Evolutionary conservation across 2,113 vertebrate species (phyloP).

Genomic region (Solenodon paradoxus): DNA sequence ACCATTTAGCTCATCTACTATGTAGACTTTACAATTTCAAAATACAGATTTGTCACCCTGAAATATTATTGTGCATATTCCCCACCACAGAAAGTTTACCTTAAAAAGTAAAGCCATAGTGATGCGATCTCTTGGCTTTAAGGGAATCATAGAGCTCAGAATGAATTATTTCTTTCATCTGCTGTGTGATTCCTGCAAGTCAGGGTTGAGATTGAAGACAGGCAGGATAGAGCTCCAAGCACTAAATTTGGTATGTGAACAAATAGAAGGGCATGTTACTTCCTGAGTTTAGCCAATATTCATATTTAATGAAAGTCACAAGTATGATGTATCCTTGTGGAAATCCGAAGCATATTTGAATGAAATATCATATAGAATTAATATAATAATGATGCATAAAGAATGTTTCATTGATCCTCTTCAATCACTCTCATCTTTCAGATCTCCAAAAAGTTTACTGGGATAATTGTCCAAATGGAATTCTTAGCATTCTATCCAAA

Average conservation of each 20-base stretch:
- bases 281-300: neutral
- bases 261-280: neutral
- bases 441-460: constrained; percentile 15
- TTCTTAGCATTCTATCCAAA: neutral
- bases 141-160: constrained; percentile 1
- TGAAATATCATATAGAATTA: neutral
- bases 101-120: neutral
- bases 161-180: constrained; percentile 33
- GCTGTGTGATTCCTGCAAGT: neutral
- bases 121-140: neutral
- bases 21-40: neutral
- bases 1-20: neutral
- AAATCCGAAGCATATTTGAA: neutral
- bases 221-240: neutral
- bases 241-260: neutral
- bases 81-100: neutral
- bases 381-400: neutral
- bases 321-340: neutral
- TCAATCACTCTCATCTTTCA: constrained; percentile 29
- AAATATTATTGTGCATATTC: neutral
- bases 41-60: neutral
- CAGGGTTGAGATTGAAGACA: neutral
- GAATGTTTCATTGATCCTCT: neutral
- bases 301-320: neutral
- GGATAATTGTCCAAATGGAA: neutral